Evolutionary conservation across 2,888 invertebrate genomes (phyloP).

Genomic region (Ophion slaviceki): DNA sequence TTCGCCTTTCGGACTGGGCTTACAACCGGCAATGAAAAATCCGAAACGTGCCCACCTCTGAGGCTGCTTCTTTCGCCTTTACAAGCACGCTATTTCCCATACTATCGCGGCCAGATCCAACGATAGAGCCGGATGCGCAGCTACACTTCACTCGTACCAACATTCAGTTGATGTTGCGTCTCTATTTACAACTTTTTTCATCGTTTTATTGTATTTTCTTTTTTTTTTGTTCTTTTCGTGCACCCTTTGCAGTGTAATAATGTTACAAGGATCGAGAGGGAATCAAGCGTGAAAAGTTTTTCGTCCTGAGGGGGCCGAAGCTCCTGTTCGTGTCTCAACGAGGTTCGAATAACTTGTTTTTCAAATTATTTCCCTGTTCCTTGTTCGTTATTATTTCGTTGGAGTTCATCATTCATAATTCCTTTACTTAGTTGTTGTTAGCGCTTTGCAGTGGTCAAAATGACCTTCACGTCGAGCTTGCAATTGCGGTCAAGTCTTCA

Average conservation of each 20-base stretch:
- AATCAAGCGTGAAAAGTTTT: conserved; percentile 44
- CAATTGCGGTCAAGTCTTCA: not conserved
- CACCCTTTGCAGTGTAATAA: conserved; percentile 34
- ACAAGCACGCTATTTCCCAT: conserved; percentile 43
- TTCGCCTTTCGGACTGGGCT: conserved; percentile 41
- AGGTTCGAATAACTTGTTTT: conserved; percentile 8
- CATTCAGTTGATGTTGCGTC: not conserved
- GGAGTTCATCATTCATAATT: not conserved
- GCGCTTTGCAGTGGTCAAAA: too few species aligned
- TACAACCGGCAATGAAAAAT: conserved; percentile 54
- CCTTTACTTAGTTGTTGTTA: too few species aligned
- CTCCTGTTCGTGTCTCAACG: not conserved
- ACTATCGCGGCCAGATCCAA: not conserved
- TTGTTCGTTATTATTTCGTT: not conserved
- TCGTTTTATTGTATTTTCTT: not conserved
- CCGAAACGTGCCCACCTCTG: conserved; percentile 51
- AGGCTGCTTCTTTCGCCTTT: conserved; percentile 26
- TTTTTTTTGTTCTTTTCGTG: not conserved
- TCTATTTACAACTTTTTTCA: not conserved
- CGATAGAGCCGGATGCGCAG: not conserved
- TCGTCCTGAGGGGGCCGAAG: not conserved
- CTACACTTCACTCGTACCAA: conserved; percentile 35
- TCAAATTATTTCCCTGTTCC: not conserved
- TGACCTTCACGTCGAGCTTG: not conserved
- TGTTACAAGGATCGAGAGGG: conserved; percentile 43